Evolutionary conservation across 2,797 vertebrate species (phyloP).

Genomic region (Lophotriccus pileatus): DNA sequence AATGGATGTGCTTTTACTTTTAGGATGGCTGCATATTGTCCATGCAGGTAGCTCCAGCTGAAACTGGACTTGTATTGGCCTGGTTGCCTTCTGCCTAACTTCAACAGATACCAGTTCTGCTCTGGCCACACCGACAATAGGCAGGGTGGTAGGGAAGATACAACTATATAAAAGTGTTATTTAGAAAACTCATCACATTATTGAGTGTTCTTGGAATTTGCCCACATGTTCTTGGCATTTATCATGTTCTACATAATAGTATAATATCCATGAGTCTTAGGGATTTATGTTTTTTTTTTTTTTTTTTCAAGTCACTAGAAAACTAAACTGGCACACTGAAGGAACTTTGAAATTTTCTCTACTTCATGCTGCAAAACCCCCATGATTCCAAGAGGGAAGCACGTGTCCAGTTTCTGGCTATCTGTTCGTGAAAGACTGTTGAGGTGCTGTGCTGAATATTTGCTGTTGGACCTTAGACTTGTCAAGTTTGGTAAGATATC

Average conservation of each 20-base stretch:
- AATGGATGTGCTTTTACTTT: neutral
- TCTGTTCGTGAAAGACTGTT: neutral
- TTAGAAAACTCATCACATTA: neutral
- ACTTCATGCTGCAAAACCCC: neutral
- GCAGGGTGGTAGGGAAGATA: neutral
- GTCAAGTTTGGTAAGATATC: neutral
- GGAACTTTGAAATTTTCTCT: neutral
- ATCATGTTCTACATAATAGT: rapidly evolving
- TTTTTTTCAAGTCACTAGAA: neutral
- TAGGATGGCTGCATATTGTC: neutral
- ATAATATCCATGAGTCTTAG: neutral
- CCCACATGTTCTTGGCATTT: neutral
- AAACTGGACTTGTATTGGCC: neutral
- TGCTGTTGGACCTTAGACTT: neutral
- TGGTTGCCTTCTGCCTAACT: neutral
- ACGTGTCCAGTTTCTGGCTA: neutral
- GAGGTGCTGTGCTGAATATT: neutral
- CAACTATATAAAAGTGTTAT: neutral
- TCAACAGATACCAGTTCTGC: neutral
- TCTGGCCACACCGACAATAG: neutral
- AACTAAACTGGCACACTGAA: neutral
- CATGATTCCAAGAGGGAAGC: neutral
- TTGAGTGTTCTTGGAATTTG: neutral
- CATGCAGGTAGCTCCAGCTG: neutral
- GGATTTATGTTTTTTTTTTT: neutral